Conservation (phyloP, 1,140 invertebrate genomes). For the Samia ricini region DNA sequence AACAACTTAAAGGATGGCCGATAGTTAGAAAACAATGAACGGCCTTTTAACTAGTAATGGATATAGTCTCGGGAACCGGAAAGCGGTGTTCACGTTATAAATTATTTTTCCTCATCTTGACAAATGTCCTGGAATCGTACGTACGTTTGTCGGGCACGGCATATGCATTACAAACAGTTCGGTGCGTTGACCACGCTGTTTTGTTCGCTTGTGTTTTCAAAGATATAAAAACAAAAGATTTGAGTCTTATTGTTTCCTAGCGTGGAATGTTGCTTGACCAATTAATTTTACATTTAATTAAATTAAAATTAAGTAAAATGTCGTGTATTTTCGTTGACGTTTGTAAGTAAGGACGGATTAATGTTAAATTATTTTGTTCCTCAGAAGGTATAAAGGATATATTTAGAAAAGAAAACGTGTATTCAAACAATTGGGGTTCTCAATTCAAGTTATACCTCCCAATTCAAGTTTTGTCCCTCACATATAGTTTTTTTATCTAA, state of each 20-base stretch:
- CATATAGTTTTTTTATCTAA: too few species aligned
- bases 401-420: too few species aligned
- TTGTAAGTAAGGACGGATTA: too few species aligned
- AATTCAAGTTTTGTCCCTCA: too few species aligned
- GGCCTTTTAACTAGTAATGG: not conserved
- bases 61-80: not conserved
- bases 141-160: not conserved
- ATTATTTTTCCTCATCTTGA: not conserved
- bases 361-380: too few species aligned
- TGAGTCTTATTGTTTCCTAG: not conserved
- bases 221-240: not conserved
- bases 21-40: not conserved
- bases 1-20: not conserved
- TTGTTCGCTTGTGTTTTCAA: not conserved
- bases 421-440: too few species aligned
- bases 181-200: not conserved
- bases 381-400: too few species aligned
- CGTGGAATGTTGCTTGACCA: not conserved
- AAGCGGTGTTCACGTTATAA: not conserved
- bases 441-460: too few species aligned
- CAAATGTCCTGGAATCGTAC: not conserved
- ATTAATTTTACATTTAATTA: not conserved
- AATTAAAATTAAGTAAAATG: not conserved
- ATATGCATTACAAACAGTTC: not conserved
- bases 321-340: too few species aligned